Percentiles rank a stretch among this genome's conserved stretches.
Conservation (phyloP, 2,888 invertebrate species). For the Poecilus cupreus region DNA sequence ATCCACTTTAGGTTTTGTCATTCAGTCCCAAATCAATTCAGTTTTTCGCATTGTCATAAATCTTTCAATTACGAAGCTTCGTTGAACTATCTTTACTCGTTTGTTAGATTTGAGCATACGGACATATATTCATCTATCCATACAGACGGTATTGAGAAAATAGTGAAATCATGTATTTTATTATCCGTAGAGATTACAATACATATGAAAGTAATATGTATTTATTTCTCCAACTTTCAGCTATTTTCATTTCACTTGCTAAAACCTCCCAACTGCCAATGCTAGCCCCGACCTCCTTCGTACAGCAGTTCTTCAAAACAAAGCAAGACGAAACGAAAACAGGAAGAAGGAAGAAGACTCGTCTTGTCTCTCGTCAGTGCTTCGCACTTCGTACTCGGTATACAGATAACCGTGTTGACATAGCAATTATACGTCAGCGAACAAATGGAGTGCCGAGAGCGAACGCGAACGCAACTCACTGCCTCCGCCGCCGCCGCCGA, state of each 20-base stretch:
- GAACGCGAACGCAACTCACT: conserved; percentile 14
- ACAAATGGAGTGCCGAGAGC: conserved; percentile 57
- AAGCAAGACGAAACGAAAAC: conserved; percentile 20
- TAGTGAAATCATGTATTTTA: no score
- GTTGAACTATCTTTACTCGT: no score
- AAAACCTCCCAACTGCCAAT: background rate
- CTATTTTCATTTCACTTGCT: background rate
- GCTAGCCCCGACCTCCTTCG: background rate
- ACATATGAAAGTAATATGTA: background rate
- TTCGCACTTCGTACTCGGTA: background rate
- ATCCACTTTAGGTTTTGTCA: no score
- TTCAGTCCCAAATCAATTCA: no score
- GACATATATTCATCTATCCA: no score
- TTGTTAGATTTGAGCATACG: no score
- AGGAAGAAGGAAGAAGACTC: conserved; percentile 10
- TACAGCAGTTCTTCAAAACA: background rate
- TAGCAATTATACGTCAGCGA: conserved; percentile 55
- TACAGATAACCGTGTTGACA: conserved; percentile 58
- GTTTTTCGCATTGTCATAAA: no score
- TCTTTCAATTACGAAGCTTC: no score
- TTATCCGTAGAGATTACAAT: no score
- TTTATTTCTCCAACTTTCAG: no score
- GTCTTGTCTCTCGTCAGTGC: background rate
- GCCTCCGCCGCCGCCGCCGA: conserved; percentile 5
- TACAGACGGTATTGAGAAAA: no score